Percentiles rank a stretch among this genome's conserved stretches.
phyloP scores from a whole-genome alignment of 2,113 vertebrate genomes.

The Himantopus leucocephalus region DNA sequence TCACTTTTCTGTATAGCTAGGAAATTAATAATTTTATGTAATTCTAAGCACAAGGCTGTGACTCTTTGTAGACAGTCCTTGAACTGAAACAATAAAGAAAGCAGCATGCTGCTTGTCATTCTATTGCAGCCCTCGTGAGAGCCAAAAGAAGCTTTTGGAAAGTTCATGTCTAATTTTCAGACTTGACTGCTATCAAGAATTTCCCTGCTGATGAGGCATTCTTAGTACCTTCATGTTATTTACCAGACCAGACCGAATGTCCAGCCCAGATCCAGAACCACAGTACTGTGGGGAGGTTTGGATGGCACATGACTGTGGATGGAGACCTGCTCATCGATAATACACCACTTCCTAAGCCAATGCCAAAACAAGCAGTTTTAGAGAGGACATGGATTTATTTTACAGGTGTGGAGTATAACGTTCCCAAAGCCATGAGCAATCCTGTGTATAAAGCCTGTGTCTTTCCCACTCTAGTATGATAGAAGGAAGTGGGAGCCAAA shows the following conservation, averaged over 20 bases:
- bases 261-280: neutral
- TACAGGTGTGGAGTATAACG: neutral
- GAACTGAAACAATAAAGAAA: slow-evolving; percentile 47
- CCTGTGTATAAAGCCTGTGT: neutral
- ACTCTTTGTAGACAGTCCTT: slow-evolving; percentile 23
- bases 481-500: neutral
- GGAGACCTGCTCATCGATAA: neutral
- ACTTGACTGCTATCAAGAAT: neutral
- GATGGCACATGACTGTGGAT: neutral
- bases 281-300: fast-evolving
- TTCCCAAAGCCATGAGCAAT: neutral
- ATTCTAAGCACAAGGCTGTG: neutral
- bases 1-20: slow-evolving; percentile 6
- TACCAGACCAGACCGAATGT: neutral
- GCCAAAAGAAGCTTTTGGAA: slow-evolving; percentile 14
- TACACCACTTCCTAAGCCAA: neutral
- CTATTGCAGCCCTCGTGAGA: neutral
- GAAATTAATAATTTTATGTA: slow-evolving; percentile 38
- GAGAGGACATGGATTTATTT: neutral
- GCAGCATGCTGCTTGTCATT: neutral
- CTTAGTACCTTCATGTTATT: neutral
- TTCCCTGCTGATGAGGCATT: neutral
- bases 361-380: neutral
- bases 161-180: slow-evolving; percentile 9
- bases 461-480: neutral